Evolutionary conservation across 2,797 vertebrate species (phyloP).

Genomic region (Neopelma chrysocephalum): DNA sequence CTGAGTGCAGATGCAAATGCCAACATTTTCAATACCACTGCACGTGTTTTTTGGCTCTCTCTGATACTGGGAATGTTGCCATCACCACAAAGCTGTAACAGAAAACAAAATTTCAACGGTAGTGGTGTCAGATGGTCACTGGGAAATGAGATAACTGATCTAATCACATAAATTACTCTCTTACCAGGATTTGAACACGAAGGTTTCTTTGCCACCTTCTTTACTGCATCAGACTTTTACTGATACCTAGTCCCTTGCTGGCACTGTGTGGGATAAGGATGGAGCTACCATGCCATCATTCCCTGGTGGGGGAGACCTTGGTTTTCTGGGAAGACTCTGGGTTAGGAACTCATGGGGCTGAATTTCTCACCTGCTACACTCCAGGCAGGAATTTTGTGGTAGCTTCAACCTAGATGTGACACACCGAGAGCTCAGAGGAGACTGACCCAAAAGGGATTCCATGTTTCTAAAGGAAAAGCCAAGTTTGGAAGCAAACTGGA

Average conservation of each 20-base stretch:
- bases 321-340: background rate
- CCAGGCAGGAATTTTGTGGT: background rate
- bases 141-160: background rate
- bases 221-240: background rate
- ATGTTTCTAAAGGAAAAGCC: background rate
- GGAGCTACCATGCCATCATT: background rate
- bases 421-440: background rate
- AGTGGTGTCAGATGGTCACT: background rate
- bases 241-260: background rate
- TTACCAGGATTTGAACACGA: background rate
- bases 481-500: background rate
- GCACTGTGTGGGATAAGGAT: background rate
- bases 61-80: slow-evolving; percentile 22
- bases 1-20: slow-evolving; percentile 31
- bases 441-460: background rate
- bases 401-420: background rate
- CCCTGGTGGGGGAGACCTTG: background rate
- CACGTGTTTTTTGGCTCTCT: background rate
- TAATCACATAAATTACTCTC: background rate
- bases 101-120: background rate
- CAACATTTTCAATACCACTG: slow-evolving; percentile 14
- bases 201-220: background rate
- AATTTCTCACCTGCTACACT: background rate
- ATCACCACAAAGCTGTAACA: background rate
- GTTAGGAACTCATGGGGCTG: background rate